A percentile compares a stretch with the other conserved stretches of the same genome.
Conservation (phyloP, 2,113 vertebrate species). For the Lepisosteus oculatus region DNA sequence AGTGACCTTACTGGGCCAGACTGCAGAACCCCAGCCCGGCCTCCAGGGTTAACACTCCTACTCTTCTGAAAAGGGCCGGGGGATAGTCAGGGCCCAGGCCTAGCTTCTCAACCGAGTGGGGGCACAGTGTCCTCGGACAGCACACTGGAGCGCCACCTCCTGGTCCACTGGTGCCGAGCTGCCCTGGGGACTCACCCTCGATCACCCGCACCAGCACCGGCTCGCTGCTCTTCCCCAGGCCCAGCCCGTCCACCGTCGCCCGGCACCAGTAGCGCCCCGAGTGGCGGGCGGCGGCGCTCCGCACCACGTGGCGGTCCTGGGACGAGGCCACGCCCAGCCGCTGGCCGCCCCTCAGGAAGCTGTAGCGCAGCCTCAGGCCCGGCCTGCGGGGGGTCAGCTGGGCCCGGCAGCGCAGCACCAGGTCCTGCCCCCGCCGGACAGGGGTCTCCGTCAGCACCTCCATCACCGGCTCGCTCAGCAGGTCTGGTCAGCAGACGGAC, state of each 20-base stretch:
- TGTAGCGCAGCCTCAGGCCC: conserved; percentile 35
- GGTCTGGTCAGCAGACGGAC: conserved; percentile 33
- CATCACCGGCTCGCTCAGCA: conserved; percentile 38
- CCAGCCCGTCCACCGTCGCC: conserved; percentile 39
- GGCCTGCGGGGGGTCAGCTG: conserved; percentile 38
- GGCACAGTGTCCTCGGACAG: no score
- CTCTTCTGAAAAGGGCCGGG: no score
- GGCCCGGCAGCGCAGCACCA: conserved; percentile 44
- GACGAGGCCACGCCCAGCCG: conserved; percentile 25
- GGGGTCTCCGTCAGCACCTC: conserved; percentile 9
- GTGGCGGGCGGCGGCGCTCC: accelerated
- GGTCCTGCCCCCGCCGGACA: background rate
- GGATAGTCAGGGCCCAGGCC: no score
- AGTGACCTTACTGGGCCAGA: no score
- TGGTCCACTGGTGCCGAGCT: no score
- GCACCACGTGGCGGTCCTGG: conserved; percentile 13
- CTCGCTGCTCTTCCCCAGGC: conserved; percentile 35
- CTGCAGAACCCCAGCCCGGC: no score
- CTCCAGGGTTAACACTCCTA: no score
- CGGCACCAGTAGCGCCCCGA: conserved; percentile 49
- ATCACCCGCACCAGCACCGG: background rate
- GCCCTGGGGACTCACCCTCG: background rate
- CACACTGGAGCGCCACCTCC: no score
- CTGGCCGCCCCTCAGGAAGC: conserved; percentile 37
- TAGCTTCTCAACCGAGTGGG: no score